phyloP scores from a whole-genome alignment of 1,140 invertebrate genomes.

The Zaprionus kolodkinae region DNA sequence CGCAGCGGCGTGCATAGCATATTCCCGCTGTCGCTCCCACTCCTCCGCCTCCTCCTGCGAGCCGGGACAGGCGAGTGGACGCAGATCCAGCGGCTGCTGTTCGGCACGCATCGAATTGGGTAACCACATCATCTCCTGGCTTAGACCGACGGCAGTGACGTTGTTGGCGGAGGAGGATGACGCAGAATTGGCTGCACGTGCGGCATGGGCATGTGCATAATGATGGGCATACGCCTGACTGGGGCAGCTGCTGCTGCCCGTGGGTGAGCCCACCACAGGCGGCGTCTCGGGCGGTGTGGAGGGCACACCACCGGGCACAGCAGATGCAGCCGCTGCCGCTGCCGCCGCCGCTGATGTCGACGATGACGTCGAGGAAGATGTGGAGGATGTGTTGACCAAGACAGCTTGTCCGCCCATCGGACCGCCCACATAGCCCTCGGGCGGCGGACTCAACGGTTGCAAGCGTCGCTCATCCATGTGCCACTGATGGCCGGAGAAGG shows the following conservation, averaged over 20 bases:
- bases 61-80: slow-evolving; percentile 88
- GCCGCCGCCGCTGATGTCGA: slow-evolving; percentile 38
- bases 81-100: slow-evolving; percentile 91
- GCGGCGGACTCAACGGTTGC: slow-evolving; percentile 87
- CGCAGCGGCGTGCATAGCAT: slow-evolving; percentile 81
- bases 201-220: slow-evolving; percentile 69
- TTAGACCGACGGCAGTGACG: slow-evolving; percentile 87
- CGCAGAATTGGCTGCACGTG: slow-evolving; percentile 64
- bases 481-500: slow-evolving; percentile 76
- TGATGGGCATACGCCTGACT: slow-evolving; percentile 67
- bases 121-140: slow-evolving; percentile 91
- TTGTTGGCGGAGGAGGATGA: slow-evolving; percentile 82
- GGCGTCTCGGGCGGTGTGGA: slow-evolving; percentile 84
- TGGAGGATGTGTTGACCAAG: slow-evolving; percentile 69
- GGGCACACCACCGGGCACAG: slow-evolving; percentile 79
- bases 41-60: slow-evolving; percentile 85
- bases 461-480: slow-evolving; percentile 86
- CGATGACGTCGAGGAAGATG: slow-evolving; percentile 37
- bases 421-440: slow-evolving; percentile 85
- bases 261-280: slow-evolving; percentile 80
- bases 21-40: slow-evolving; percentile 87
- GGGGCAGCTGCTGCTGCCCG: slow-evolving; percentile 75
- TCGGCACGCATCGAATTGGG: slow-evolving; percentile 89
- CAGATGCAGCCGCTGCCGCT: slow-evolving; percentile 38
- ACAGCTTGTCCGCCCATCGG: slow-evolving; percentile 81